Base-by-base conservation (phyloP, 30 jellyfish, hydroid and myxozoan genomes). In the Hydractinia echinata region DNA sequence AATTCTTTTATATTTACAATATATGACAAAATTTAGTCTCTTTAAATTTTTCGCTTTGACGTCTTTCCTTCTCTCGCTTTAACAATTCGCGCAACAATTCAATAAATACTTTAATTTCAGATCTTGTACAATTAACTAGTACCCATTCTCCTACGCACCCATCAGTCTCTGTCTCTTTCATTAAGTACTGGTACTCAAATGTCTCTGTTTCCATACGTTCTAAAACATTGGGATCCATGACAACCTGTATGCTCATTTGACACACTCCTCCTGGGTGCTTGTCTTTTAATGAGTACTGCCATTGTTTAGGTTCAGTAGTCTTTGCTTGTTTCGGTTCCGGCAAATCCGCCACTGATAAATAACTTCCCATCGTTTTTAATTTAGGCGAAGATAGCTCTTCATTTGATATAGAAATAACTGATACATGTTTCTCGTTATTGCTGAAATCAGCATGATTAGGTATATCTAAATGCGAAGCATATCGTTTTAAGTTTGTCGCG, bases 131-230 rank as follows among this genome's bases (percentile, higher is more conserved):
- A 13, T 64, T 64, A 64, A 64, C 74, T 64, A 64, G 74, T 13
- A 64, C 74, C 74, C 74, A 64, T 64, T 64, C 74, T 13, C 74
- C 74, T 64, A 64, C 74, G 39, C 74, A 64, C 7, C 74, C 74
- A 13, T 64, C 74, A 44, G 51, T 64, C 39, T 7, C 51, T 64
- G 74, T 64, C 16, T 64, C 74, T 64, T 64, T 64, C 10, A 64
- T 44, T 64, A 64, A 64, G 74, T 64, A 64, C 74, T 64, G 74
- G 74, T 64, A 64, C 74, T 64, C 74, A 64, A 64, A 64, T 64
- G 74, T 64, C 16, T 64, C 74, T 13, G 74, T 64, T 13, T 64
- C 74, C 19, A 64, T n/a, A 64, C 74, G 74, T 64, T 64, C 74
- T 7, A n/a, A 51, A 64, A 64, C 18, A 64, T 7, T 64, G 15